Evolutionary conservation across 2,888 invertebrate species (phyloP).

Genomic region (Synanthedon formicaeformis): DNA sequence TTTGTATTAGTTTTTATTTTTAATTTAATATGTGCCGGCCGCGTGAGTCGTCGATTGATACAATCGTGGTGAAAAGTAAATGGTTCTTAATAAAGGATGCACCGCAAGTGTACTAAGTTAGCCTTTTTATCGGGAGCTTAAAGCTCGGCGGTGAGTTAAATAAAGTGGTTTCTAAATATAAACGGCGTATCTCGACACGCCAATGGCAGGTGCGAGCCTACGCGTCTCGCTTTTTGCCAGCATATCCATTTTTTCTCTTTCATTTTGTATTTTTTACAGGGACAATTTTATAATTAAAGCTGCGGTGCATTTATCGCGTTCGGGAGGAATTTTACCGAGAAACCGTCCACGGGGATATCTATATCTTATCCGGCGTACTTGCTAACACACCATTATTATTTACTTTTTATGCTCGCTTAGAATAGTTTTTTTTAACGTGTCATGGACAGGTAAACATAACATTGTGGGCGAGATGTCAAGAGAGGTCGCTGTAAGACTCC

Average conservation of each 20-base stretch:
- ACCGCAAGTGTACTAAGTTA: constrained; percentile 51
- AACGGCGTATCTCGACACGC: constrained; percentile 61
- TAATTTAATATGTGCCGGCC: constrained; percentile 10
- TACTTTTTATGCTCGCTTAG: not conserved
- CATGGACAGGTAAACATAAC: no score
- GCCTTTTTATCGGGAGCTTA: constrained; percentile 60
- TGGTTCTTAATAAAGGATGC: constrained; percentile 58
- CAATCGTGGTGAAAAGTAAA: constrained; percentile 62
- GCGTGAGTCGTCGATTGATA: constrained; percentile 45
- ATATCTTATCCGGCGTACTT: constrained; percentile 33
- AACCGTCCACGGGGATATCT: constrained; percentile 28
- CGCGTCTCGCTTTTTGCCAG: constrained; percentile 45
- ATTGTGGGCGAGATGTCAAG: no score
- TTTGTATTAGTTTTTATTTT: not conserved
- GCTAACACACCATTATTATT: constrained; percentile 8
- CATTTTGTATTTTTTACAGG: constrained; percentile 41
- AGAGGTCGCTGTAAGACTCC: no score
- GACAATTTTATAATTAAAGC: constrained; percentile 65
- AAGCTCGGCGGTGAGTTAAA: constrained; percentile 62
- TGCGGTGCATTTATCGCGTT: constrained; percentile 40
- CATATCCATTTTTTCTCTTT: constrained; percentile 32
- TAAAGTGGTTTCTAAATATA: constrained; percentile 70
- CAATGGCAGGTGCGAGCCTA: constrained; percentile 65
- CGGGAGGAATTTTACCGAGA: constrained; percentile 38
- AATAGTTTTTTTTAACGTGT: no score